A percentile compares a stretch with the other conserved stretches of the same genome.
These are phyloP conservation scores for Drosophila sucinea DNA, from an alignment of 1,140 invertebrate species.

Conservation along the genomic window DNA sequence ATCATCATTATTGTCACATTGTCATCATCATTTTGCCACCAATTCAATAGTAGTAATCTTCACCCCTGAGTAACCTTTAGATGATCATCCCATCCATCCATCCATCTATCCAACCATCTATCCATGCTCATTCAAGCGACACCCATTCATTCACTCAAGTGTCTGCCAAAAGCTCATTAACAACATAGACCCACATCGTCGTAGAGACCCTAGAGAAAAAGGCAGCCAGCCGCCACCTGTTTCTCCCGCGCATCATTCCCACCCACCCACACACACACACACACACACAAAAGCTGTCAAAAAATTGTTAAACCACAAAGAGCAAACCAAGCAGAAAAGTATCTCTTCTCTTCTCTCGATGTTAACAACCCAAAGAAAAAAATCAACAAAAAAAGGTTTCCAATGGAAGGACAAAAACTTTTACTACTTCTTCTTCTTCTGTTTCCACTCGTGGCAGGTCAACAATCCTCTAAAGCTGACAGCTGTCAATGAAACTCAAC, in stretches of 20 bases:
- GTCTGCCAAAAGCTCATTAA: constrained; percentile 65
- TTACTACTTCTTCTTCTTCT: constrained; percentile 19
- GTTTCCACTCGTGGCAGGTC: neutral
- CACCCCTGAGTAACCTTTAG: constrained; percentile 3
- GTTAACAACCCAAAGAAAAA: neutral
- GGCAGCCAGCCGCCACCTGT: neutral
- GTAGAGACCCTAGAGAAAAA: constrained; percentile 2
- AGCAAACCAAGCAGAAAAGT: constrained; percentile 62
- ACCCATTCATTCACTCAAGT: constrained; percentile 41
- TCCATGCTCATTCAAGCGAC: constrained; percentile 39
- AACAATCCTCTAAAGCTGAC: constrained; percentile 34
- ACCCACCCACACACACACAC: constrained; percentile 9
- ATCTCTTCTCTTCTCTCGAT: constrained; percentile 38
- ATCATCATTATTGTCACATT: neutral
- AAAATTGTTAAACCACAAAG: constrained; percentile 55
- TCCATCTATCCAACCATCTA: constrained; percentile 33
- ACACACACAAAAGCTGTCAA: constrained; percentile 54
- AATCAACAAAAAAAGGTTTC: constrained; percentile 26
- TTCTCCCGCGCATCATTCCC: neutral
- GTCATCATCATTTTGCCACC: constrained; percentile 5
- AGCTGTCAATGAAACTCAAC: constrained; percentile 51
- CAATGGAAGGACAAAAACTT: constrained; percentile 39
- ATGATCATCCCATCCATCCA: constrained; percentile 11
- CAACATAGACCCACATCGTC: constrained; percentile 38
- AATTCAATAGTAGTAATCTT: neutral